Percentiles rank a stretch among this genome's conserved stretches.
phyloP scores from a whole-genome alignment of 2,888 invertebrate genomes.

The Acleris emargana region DNA sequence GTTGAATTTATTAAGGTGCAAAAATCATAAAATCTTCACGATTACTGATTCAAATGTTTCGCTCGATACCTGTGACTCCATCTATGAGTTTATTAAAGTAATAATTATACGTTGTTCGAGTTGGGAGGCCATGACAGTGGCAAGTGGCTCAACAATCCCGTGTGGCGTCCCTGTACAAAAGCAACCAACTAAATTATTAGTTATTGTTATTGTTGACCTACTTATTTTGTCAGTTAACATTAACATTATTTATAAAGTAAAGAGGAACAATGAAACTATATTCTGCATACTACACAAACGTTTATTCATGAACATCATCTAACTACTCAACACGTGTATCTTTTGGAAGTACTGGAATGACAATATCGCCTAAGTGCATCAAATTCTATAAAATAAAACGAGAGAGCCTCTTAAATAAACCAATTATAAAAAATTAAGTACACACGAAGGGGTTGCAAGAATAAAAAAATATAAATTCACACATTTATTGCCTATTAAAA shows the following conservation, averaged over 20 bases:
- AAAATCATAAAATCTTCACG: no score
- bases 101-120: no score
- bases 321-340: slow-evolving; percentile 48
- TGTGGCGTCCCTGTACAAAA: no score
- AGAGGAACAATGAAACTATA: slow-evolving; percentile 48
- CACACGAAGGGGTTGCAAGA: slow-evolving; percentile 44
- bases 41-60: no score
- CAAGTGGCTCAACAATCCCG: no score
- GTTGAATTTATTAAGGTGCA: no score
- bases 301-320: slow-evolving; percentile 59
- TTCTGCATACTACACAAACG: slow-evolving; percentile 59
- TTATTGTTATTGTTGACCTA: no score
- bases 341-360: slow-evolving; percentile 53
- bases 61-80: no score
- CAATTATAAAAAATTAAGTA: slow-evolving; percentile 62
- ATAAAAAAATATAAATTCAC: slow-evolving; percentile 43
- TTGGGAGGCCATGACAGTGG: no score
- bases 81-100: no score
- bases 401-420: slow-evolving; percentile 55
- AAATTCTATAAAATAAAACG: slow-evolving; percentile 40
- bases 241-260: neutral
- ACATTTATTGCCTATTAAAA: slow-evolving; percentile 50
- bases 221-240: no score
- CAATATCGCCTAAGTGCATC: slow-evolving; percentile 37
- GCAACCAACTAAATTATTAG: no score